Evolutionary conservation across 2,113 vertebrate species (phyloP).

Genomic region (Platysteira castanea): DNA sequence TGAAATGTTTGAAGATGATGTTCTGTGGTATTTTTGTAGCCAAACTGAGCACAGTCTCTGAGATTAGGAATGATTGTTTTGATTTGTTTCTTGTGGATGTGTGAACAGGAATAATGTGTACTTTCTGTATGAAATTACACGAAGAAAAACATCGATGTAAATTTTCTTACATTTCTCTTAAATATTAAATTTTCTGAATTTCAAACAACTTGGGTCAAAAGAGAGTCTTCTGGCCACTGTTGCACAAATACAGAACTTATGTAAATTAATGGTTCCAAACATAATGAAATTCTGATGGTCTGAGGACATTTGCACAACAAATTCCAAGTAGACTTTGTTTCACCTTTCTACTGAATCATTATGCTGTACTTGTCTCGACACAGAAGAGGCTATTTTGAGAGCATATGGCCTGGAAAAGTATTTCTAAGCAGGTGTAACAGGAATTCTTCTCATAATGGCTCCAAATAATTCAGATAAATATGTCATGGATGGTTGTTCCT

Average conservation of each 20-base stretch:
- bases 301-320: background rate
- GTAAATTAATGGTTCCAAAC: background rate
- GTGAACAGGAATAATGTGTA: background rate
- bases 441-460: background rate
- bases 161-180: background rate
- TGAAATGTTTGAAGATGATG: background rate
- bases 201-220: background rate
- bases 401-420: slow-evolving; percentile 13
- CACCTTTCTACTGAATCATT: background rate
- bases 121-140: background rate
- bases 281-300: background rate
- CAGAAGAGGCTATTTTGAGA: slow-evolving; percentile 1
- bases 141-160: background rate
- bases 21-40: background rate
- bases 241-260: background rate
- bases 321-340: background rate
- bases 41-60: background rate
- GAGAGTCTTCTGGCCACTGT: background rate
- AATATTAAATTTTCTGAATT: background rate
- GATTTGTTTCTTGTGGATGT: background rate
- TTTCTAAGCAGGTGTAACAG: background rate
- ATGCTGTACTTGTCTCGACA: background rate
- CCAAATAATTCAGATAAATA: slow-evolving; percentile 25
- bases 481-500: background rate
- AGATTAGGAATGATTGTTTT: background rate